phyloP scores from a whole-genome alignment of 2,888 invertebrate genomes.

The Palloptera scutellata region DNA sequence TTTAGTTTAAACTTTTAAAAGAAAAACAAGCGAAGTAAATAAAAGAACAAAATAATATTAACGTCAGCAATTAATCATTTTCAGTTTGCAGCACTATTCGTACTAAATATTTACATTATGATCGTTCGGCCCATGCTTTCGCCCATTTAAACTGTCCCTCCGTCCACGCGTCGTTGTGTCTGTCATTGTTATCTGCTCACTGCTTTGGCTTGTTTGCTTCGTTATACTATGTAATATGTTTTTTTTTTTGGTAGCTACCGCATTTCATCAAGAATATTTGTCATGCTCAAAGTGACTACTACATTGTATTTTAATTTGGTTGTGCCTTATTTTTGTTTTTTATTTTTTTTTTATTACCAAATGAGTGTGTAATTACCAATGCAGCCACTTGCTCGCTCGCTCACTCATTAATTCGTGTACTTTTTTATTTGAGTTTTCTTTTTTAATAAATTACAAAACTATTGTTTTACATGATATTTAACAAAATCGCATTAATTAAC shows the following conservation, averaged over 20 bases:
- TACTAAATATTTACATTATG: no score
- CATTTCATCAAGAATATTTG: conserved; percentile 11
- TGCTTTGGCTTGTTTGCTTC: no score
- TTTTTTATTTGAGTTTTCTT: not conserved
- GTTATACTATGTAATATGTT: no score
- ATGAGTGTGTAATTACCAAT: conserved; percentile 10
- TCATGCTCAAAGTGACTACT: conserved; percentile 3
- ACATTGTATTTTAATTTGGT: not conserved
- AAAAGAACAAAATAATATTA: conserved; percentile 27
- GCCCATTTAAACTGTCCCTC: no score
- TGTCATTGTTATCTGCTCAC: no score
- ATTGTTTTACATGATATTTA: conserved; percentile 54
- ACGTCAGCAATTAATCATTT: conserved; percentile 31
- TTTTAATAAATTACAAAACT: conserved; percentile 51
- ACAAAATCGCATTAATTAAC: conserved; percentile 58
- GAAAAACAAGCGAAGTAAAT: conserved; percentile 4
- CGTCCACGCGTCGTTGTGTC: no score
- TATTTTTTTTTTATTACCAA: not conserved
- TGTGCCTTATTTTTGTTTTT: not conserved
- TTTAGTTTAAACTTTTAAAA: conserved; percentile 29
- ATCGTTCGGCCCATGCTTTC: no score
- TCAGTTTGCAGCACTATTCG: conserved; percentile 22
- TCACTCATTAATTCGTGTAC: not conserved
- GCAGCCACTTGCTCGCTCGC: not conserved
- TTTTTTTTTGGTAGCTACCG: not conserved